Conservation (phyloP, 1,140 invertebrate species). For the Caenorhabditis remanei region DNA sequence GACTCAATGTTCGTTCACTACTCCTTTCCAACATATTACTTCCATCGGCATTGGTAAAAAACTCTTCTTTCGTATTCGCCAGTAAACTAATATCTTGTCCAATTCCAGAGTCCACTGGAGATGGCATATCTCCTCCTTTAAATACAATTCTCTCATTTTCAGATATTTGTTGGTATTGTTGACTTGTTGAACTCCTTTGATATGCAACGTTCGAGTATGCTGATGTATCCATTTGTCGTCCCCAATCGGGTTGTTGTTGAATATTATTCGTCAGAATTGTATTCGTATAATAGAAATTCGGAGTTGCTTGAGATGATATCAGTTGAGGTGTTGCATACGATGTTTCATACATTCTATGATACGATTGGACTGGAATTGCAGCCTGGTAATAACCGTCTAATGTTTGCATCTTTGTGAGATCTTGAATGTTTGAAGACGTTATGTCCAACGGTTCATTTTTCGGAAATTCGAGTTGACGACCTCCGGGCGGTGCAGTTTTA, state of each 20-base stretch:
- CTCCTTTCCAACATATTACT: constrained; percentile 74
- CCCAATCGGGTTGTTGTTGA: constrained; percentile 42
- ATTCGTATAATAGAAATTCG: constrained; percentile 28
- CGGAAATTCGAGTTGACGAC: constrained; percentile 72
- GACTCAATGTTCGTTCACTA: constrained; percentile 75
- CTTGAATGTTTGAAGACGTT: constrained; percentile 67
- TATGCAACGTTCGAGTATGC: background rate
- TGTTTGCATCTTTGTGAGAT: constrained; percentile 73
- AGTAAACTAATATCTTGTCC: constrained; percentile 73
- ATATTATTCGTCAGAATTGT: constrained; percentile 23
- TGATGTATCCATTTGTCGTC: constrained; percentile 31
- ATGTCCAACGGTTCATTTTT: constrained; percentile 76
- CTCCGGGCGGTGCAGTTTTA: constrained; percentile 75
- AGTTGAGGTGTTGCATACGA: background rate
- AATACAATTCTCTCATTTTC: constrained; percentile 56
- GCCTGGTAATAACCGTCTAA: constrained; percentile 70
- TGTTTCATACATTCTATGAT: constrained; percentile 55
- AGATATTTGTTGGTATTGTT: constrained; percentile 60
- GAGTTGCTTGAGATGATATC: constrained; percentile 27
- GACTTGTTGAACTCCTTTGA: constrained; percentile 29
- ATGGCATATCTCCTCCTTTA: constrained; percentile 70
- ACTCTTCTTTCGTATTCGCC: constrained; percentile 78
- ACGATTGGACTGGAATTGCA: constrained; percentile 23
- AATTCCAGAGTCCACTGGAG: constrained; percentile 75
- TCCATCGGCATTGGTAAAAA: constrained; percentile 78